Percentiles rank a stretch among this genome's conserved stretches.
Evolutionary conservation across 35 echinoderm and acorn worm genomes (phyloP).

Genomic region (Diadema setosum): DNA sequence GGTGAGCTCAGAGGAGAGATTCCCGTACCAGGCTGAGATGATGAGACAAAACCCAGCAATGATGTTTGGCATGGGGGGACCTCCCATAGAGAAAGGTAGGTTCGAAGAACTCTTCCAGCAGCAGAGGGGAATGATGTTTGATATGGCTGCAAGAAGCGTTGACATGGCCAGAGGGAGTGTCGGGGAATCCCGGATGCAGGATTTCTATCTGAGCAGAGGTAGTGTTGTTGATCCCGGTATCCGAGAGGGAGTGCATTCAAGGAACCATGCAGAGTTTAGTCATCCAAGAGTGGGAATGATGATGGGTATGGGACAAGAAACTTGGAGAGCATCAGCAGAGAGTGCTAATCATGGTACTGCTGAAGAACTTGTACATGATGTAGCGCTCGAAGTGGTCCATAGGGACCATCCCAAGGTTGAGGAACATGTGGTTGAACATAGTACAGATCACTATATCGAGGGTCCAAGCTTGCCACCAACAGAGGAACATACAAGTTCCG

Average conservation of each 20-base stretch:
- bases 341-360: background rate
- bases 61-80: slow-evolving; percentile 14
- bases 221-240: background rate
- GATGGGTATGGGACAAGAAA: slow-evolving; percentile 9
- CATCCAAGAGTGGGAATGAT: background rate
- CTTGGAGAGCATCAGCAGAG: background rate
- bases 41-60: slow-evolving; percentile 5
- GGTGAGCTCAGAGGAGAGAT: background rate
- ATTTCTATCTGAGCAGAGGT: background rate
- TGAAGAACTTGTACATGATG: background rate
- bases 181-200: background rate
- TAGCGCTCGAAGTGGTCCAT: background rate
- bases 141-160: background rate
- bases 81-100: background rate
- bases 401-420: background rate
- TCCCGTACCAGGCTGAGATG: background rate
- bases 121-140: background rate
- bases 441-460: background rate
- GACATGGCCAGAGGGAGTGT: background rate
- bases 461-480: background rate
- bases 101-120: slow-evolving; percentile 6
- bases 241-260: background rate
- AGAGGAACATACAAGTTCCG: background rate
- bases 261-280: background rate
- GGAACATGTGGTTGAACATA: background rate